Evolutionary conservation across 2,888 invertebrate species (phyloP).

Genomic region (Oxyscelio sp.): DNA sequence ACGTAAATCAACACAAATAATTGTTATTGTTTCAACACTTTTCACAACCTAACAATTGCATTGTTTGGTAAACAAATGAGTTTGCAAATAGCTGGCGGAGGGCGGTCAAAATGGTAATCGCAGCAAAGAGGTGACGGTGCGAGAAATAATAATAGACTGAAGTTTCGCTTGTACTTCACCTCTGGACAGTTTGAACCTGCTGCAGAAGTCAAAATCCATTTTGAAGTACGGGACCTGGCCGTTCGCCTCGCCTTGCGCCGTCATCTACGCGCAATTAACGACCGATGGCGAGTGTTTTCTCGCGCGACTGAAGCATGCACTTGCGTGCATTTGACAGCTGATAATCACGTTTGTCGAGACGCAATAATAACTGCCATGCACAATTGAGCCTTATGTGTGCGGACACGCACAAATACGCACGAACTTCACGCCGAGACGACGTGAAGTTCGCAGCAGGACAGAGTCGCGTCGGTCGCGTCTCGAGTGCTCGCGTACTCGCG

Average conservation of each 20-base stretch:
- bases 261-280: background rate
- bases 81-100: too few species aligned
- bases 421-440: background rate
- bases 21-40: too few species aligned
- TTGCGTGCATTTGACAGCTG: conserved; percentile 34
- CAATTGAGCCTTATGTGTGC: background rate
- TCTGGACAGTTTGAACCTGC: background rate
- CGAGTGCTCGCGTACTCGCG: too few species aligned
- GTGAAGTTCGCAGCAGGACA: too few species aligned
- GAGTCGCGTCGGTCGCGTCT: too few species aligned
- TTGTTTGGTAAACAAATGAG: too few species aligned
- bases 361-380: conserved; percentile 34
- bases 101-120: too few species aligned
- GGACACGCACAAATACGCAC: conserved; percentile 17
- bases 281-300: background rate
- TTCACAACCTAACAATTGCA: too few species aligned
- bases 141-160: background rate
- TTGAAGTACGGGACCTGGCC: background rate
- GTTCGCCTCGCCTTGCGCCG: background rate
- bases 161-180: too few species aligned
- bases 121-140: too few species aligned
- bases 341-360: conserved; percentile 40
- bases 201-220: conserved; percentile 28
- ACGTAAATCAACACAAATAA: too few species aligned
- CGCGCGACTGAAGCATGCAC: background rate